phyloP scores from a whole-genome alignment of 2,888 invertebrate species.

The Macaria liturata region DNA sequence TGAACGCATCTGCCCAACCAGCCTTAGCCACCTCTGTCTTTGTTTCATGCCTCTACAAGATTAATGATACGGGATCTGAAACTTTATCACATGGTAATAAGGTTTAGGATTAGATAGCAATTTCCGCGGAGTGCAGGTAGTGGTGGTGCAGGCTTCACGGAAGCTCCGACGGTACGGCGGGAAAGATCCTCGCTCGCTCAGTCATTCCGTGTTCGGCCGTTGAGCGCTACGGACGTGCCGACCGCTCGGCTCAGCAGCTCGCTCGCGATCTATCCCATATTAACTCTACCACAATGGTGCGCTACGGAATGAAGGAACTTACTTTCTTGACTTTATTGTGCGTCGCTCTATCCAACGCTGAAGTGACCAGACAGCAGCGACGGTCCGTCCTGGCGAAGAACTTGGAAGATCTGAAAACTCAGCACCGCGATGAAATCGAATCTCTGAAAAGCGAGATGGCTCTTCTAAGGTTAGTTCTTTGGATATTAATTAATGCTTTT shows the following conservation, averaged over 20 bases:
- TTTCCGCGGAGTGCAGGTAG: too few relatives aligned
- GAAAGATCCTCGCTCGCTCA: too few relatives aligned
- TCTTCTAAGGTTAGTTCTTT: slow-evolving; percentile 63
- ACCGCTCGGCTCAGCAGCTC: slow-evolving; percentile 29
- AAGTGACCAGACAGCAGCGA: background rate
- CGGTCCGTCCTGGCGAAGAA: slow-evolving; percentile 55
- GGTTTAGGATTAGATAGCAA: too few relatives aligned
- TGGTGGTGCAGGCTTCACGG: too few relatives aligned
- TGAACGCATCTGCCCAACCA: slow-evolving; percentile 70
- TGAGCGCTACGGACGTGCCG: slow-evolving; percentile 28
- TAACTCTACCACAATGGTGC: slow-evolving; percentile 51
- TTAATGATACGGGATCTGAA: too few relatives aligned
- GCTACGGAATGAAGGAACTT: slow-evolving; percentile 24
- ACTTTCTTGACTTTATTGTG: slow-evolving; percentile 1
- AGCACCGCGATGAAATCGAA: slow-evolving; percentile 53
- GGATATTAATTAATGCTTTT: slow-evolving; percentile 23
- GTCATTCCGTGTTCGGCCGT: slow-evolving; percentile 50
- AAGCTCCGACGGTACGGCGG: too few relatives aligned
- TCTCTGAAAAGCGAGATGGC: slow-evolving; percentile 59
- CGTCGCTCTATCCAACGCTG: background rate
- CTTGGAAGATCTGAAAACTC: slow-evolving; percentile 53
- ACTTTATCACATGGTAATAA: too few relatives aligned
- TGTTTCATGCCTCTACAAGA: too few relatives aligned
- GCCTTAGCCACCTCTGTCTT: slow-evolving; percentile 12
- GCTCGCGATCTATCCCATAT: slow-evolving; percentile 24